Base-by-base conservation (phyloP, 2,888 invertebrate species). In the Stomorhina lunata region DNA sequence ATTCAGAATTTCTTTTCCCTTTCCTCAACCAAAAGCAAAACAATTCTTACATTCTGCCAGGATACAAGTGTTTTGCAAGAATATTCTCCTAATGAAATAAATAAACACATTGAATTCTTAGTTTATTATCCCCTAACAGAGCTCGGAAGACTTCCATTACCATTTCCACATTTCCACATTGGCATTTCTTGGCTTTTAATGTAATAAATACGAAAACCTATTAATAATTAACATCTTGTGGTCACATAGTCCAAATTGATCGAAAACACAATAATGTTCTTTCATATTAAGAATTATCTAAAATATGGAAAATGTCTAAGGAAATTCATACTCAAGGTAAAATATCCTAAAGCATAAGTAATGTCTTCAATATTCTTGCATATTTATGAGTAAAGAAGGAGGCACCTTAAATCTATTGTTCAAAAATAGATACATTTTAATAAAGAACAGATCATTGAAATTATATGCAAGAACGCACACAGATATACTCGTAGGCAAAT, bases 181-280 rank as follows among this genome's bases (percentile, higher is more conserved):
- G n/a, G n/a, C n/a, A n/a, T n/a, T n/a, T n/a, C 34, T 34, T 57
- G 27, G 17, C 57, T 69, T 34, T 72, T 66, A 72, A 72, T 81
- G 43, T 68, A 73, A 78, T 73, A 77, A 63, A 73, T 68, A 68
- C 17, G 45, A 34, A 68, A 69, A 69, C 17, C 32, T 55, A 73
- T 73, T 81, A 73, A 78, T 81, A 73, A 72, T 81, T 73, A 73
- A 81, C 55, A 61, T 77, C 17, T 78, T 81, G 68, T 73, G 77
- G 72, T 68, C 68, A 81, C 68, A 81, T 81, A 73, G 55, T 65
- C 50, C 65, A 63, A 81, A 68, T 73, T 78, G 68, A 68, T 66
- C 68, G 17, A 50, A 53, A 66, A 48, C 22, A 59, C 37, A 25
- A 59, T 55, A 34, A 50, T 59, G 45, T 59, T 17, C 55, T 17